Conservation (phyloP, 2,113 vertebrate species). For the Collichthys lucidus region DNA sequence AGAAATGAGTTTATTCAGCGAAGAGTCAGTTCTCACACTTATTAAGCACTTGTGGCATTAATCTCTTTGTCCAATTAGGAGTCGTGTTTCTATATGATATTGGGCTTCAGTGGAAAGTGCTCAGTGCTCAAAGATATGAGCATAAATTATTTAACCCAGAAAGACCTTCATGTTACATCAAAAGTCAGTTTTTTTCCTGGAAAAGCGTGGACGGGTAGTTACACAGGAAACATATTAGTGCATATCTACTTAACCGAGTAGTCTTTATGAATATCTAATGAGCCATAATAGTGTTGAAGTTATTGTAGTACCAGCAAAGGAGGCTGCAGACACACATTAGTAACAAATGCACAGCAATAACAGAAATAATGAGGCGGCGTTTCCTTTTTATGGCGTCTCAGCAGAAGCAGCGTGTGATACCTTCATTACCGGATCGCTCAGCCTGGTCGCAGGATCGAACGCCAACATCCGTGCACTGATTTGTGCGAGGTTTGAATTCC, state of each 20-base stretch:
- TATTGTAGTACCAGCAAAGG: neutral
- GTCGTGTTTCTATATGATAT: constrained; percentile 28
- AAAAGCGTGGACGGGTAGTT: neutral
- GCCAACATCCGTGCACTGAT: neutral
- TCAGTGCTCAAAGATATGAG: constrained; percentile 12
- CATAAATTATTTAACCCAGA: constrained; percentile 18
- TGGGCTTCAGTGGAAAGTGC: constrained; percentile 13
- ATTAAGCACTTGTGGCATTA: constrained; percentile 58
- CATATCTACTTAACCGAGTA: neutral
- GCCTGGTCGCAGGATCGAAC: no score
- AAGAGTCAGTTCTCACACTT: constrained; percentile 62
- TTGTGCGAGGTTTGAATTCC: neutral
- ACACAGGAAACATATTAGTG: neutral
- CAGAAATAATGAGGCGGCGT: neutral
- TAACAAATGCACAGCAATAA: neutral
- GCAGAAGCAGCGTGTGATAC: neutral
- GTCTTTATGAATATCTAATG: neutral
- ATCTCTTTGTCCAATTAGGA: constrained; percentile 63
- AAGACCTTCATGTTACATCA: neutral
- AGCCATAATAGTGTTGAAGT: neutral
- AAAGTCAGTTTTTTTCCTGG: neutral
- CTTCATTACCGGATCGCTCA: neutral
- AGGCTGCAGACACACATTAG: neutral
- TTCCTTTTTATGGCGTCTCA: neutral
- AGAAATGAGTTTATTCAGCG: constrained; percentile 55